Percentiles rank a stretch among this genome's conserved stretches.
Evolutionary conservation across 2,797 vertebrate genomes (phyloP).

Genomic region (Hybognathus amarus): DNA sequence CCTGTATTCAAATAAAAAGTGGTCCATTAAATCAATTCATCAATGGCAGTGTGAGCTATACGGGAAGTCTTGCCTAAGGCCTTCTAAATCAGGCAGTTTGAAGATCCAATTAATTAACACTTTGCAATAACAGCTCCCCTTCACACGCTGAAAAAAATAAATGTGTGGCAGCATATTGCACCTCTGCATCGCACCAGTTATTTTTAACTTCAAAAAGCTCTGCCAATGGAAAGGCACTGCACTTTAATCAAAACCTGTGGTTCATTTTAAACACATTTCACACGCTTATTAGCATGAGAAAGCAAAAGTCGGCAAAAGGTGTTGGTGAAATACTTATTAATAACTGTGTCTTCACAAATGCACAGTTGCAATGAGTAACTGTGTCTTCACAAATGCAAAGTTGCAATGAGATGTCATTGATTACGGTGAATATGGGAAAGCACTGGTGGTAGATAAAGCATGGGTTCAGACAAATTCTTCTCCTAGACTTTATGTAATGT

Average conservation of each 20-base stretch:
- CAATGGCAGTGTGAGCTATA: conserved; percentile 15
- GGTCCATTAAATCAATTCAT: conserved; percentile 2
- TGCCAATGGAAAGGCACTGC: not conserved
- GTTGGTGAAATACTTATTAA: conserved; percentile 46
- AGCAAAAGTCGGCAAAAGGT: conserved; percentile 40
- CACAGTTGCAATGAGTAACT: conserved; percentile 22
- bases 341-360: conserved; percentile 42
- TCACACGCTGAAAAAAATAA: conserved; percentile 44
- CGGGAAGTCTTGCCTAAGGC: conserved; percentile 23
- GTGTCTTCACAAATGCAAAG: conserved; percentile 39
- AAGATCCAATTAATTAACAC: conserved; percentile 50
- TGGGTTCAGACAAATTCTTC: not conserved
- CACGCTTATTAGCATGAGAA: conserved; percentile 34
- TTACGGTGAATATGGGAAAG: not conserved
- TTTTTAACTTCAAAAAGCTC: conserved; percentile 54
- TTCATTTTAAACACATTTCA: conserved; percentile 28
- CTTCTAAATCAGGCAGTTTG: conserved; percentile 47
- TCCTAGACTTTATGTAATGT: conserved; percentile 11
- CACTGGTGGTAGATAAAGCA: conserved; percentile 5
- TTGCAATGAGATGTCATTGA: conserved; percentile 2
- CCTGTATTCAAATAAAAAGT: not conserved
- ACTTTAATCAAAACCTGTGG: conserved; percentile 36
- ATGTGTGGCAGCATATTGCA: conserved; percentile 47
- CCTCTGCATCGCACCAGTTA: conserved; percentile 54
- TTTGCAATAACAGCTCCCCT: conserved; percentile 47